phyloP scores from a whole-genome alignment of 1,140 invertebrate species.

The Drosophila arawakana region DNA sequence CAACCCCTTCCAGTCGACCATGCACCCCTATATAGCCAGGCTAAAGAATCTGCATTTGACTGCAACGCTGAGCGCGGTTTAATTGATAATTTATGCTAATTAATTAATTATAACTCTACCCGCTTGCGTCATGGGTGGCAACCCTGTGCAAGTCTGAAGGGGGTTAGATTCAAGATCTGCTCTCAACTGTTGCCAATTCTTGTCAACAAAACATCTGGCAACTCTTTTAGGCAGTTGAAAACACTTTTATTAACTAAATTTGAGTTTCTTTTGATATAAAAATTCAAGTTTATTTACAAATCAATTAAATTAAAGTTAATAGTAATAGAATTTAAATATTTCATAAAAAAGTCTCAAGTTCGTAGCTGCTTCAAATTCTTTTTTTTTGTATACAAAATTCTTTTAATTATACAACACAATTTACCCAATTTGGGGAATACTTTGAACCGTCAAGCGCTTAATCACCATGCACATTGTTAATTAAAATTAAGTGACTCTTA shows the following conservation, averaged over 20 bases:
- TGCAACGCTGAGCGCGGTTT: conserved; percentile 50
- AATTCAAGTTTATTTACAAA: too few species aligned
- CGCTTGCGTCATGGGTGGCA: conserved; percentile 40
- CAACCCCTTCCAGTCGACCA: not conserved
- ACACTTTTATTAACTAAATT: not conserved
- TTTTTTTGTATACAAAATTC: too few species aligned
- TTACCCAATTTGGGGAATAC: not conserved
- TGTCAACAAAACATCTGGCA: conserved; percentile 1
- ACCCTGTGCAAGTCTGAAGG: conserved; percentile 2
- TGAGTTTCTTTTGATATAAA: not conserved
- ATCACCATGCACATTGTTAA: not conserved
- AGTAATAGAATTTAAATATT: too few species aligned
- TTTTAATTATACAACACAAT: not conserved
- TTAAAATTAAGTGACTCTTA: not conserved
- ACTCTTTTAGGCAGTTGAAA: not conserved
- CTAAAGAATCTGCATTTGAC: conserved; percentile 27
- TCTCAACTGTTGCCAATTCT: conserved; percentile 2
- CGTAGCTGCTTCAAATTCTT: too few species aligned
- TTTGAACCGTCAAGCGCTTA: not conserved
- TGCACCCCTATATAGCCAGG: conserved; percentile 7
- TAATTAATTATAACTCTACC: conserved; percentile 59
- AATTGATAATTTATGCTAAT: conserved; percentile 79
- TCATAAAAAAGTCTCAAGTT: too few species aligned
- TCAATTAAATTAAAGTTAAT: too few species aligned
- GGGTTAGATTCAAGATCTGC: conserved; percentile 23